Conservation (phyloP, 2,888 invertebrate genomes). For the Netelia virgata region DNA sequence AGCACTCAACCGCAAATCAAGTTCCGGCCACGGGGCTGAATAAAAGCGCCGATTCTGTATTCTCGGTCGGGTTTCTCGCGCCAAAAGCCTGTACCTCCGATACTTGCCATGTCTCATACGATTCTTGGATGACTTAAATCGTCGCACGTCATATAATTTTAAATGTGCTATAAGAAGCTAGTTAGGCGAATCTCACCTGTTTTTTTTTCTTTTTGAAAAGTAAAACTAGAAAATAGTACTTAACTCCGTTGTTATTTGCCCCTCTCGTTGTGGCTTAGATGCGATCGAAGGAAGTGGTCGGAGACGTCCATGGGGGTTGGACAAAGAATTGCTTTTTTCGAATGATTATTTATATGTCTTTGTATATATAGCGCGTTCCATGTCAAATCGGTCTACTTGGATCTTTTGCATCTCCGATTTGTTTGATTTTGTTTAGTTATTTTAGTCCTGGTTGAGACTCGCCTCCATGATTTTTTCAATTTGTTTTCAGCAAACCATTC, state of each 20-base stretch:
- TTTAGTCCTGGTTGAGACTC: no score
- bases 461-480: no score
- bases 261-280: neutral
- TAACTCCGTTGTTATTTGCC: neutral
- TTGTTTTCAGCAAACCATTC: no score
- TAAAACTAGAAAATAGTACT: neutral
- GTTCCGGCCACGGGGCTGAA: conserved; percentile 81
- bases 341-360: conserved; percentile 34
- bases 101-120: conserved; percentile 36
- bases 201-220: neutral
- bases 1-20: conserved; percentile 83
- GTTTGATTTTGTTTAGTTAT: no score
- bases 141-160: conserved; percentile 23
- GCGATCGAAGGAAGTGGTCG: conserved; percentile 36
- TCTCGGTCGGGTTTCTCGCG: conserved; percentile 34
- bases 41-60: conserved; percentile 77
- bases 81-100: conserved; percentile 35
- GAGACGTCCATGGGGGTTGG: conserved; percentile 46
- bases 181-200: conserved; percentile 1
- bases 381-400: no score
- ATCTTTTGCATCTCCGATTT: no score
- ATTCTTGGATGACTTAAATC: conserved; percentile 52
- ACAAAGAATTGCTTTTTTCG: conserved; percentile 29
- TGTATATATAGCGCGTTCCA: no score
- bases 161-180: conserved; percentile 1